Evolutionary conservation across 2,888 invertebrate genomes (phyloP).

Genomic region (Drosophila buzzatii): DNA sequence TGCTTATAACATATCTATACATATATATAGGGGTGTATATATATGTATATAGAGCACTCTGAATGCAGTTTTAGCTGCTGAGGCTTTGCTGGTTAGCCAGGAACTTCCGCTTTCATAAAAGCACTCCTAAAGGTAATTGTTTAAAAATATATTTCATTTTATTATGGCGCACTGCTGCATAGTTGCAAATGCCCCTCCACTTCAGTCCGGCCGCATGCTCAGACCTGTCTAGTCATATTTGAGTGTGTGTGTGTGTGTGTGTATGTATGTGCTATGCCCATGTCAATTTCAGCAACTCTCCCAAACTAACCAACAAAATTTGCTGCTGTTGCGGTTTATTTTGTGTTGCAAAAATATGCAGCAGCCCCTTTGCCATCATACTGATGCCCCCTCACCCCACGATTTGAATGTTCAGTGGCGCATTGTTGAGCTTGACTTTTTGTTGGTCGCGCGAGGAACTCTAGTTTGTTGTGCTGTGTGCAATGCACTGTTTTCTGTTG

Average conservation of each 20-base stretch:
- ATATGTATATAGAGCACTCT: background rate
- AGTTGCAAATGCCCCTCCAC: background rate
- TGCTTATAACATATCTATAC: background rate
- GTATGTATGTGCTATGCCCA: conserved; percentile 45
- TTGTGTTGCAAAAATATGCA: conserved; percentile 78
- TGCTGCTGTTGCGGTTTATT: conserved; percentile 79
- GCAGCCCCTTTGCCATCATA: background rate
- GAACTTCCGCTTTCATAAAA: conserved; percentile 69
- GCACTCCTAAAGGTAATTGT: conserved; percentile 74
- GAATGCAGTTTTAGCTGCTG: conserved; percentile 32
- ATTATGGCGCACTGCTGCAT: conserved; percentile 63
- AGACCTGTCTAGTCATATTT: conserved; percentile 55
- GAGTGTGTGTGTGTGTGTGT: conserved; percentile 10
- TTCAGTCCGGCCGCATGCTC: conserved; percentile 20
- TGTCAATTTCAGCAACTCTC: conserved; percentile 67
- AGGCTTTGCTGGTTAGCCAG: conserved; percentile 47
- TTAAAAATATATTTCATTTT: conserved; percentile 77
- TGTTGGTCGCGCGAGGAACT: conserved; percentile 62
- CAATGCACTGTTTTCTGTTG: conserved; percentile 23
- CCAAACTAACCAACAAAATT: conserved; percentile 75
- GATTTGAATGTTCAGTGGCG: conserved; percentile 48
- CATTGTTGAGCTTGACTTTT: conserved; percentile 74
- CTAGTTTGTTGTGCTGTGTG: conserved; percentile 42
- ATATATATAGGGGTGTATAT: background rate
- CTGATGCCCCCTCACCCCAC: conserved; percentile 4